Conservation (phyloP, 2,888 invertebrate genomes). For the Drosophila crucigera region DNA sequence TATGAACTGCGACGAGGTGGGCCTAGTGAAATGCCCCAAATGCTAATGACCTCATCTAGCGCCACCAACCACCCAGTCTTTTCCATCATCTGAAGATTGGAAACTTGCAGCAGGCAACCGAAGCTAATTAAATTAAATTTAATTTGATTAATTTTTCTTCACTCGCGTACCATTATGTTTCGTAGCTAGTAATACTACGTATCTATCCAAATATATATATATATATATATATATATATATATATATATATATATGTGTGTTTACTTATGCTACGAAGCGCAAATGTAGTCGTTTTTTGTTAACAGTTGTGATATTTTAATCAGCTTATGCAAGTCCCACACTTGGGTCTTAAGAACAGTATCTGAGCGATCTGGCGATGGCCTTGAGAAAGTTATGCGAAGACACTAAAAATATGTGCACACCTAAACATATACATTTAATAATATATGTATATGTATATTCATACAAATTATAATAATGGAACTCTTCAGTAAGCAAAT, state of each 20-base stretch:
- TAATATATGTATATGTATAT: background rate
- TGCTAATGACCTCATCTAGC: constrained; percentile 87
- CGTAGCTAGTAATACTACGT: constrained; percentile 14
- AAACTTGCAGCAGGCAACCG: constrained; percentile 15
- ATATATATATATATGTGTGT: constrained; percentile 11
- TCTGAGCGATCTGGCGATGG: constrained; percentile 35
- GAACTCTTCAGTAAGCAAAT: background rate
- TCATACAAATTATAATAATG: constrained; percentile 7
- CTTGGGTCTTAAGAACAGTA: constrained; percentile 18
- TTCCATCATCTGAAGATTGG: background rate
- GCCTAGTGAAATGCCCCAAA: constrained; percentile 94
- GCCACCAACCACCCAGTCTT: background rate
- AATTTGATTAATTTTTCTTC: constrained; percentile 12
- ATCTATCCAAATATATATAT: constrained; percentile 5
- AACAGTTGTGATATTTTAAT: constrained; percentile 74
- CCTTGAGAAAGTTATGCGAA: constrained; percentile 26
- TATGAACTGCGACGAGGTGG: constrained; percentile 98
- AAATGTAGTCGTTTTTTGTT: constrained; percentile 67
- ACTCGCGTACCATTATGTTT: constrained; percentile 32
- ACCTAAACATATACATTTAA: background rate
- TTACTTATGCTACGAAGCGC: constrained; percentile 41
- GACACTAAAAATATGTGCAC: constrained; percentile 23
- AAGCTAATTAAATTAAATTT: constrained; percentile 39
- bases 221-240: constrained; percentile 1
- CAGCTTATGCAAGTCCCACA: constrained; percentile 37